Evolutionary conservation across 2,113 vertebrate species (phyloP).

Genomic region (Hippoglossus stenolepis): DNA sequence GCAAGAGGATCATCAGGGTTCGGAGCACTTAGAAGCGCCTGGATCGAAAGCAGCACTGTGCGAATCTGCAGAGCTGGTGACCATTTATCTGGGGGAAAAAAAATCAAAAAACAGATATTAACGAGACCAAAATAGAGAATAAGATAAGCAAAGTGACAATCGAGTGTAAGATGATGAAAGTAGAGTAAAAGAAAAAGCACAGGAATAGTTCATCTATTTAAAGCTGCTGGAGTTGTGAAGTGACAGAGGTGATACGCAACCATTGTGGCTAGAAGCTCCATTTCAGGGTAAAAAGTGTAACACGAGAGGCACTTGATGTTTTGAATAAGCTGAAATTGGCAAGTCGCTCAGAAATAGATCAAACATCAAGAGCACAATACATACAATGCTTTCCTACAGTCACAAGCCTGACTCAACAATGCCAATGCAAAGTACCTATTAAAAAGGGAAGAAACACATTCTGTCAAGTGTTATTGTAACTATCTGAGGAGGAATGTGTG

Average conservation of each 20-base stretch:
- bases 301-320: constrained; percentile 43
- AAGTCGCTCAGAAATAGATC: neutral
- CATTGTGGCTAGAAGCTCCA: constrained; percentile 1
- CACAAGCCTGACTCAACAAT: constrained; percentile 5
- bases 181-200: neutral
- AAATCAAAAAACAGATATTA: neutral
- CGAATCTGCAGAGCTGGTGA: constrained; percentile 98
- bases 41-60: constrained; percentile 98
- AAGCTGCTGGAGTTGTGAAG: neutral
- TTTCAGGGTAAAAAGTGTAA: constrained; percentile 34
- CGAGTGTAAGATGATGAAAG: neutral
- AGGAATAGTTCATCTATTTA: neutral
- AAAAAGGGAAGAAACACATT: neutral
- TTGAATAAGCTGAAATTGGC: constrained; percentile 39
- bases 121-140: neutral
- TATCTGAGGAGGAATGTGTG: neutral
- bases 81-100: constrained; percentile 92
- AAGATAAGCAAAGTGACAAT: neutral
- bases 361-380: too few relatives aligned
- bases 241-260: neutral
- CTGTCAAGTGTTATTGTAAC: neutral
- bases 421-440: neutral
- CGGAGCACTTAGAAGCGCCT: constrained; percentile 99
- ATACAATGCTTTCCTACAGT: neutral
- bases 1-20: constrained; percentile 99